phyloP scores from a whole-genome alignment of 2,888 invertebrate genomes.

The Pachydiplax longipennis region DNA sequence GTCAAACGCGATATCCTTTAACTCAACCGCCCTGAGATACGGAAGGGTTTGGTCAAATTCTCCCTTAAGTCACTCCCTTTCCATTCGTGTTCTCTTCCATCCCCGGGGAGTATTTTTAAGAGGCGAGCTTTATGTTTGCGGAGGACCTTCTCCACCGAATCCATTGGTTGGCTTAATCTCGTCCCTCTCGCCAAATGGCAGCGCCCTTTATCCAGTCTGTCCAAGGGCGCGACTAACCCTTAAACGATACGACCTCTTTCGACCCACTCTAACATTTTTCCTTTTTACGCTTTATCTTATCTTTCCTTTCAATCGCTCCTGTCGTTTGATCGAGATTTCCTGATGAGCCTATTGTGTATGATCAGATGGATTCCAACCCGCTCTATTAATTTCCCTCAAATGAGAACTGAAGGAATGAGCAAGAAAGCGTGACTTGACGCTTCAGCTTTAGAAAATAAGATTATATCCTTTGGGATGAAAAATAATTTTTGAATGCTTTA shows the following conservation, averaged over 20 bases:
- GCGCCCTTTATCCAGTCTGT: background rate
- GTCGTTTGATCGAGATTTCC: too few relatives aligned
- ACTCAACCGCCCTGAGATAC: background rate
- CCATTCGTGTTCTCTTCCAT: background rate
- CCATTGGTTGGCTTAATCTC: background rate
- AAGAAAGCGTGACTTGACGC: too few relatives aligned
- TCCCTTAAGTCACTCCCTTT: background rate
- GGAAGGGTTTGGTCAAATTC: background rate
- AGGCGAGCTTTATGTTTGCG: background rate
- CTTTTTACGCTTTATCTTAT: background rate
- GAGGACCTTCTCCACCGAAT: background rate
- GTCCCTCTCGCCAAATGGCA: background rate
- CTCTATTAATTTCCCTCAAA: too few relatives aligned
- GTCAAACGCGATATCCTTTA: background rate
- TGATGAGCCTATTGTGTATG: too few relatives aligned
- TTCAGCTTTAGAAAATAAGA: too few relatives aligned
- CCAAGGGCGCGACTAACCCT: background rate
- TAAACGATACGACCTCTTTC: background rate
- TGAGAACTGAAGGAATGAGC: too few relatives aligned
- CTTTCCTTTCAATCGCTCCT: background rate
- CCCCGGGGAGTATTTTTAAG: background rate
- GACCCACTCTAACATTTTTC: background rate
- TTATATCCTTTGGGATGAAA: too few relatives aligned
- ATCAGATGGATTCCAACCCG: too few relatives aligned
- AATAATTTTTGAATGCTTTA: too few relatives aligned